Percentiles rank a stretch among this genome's conserved stretches.
Evolutionary conservation across 2,888 invertebrate species (phyloP).

Genomic region (Cistogaster globosa): DNA sequence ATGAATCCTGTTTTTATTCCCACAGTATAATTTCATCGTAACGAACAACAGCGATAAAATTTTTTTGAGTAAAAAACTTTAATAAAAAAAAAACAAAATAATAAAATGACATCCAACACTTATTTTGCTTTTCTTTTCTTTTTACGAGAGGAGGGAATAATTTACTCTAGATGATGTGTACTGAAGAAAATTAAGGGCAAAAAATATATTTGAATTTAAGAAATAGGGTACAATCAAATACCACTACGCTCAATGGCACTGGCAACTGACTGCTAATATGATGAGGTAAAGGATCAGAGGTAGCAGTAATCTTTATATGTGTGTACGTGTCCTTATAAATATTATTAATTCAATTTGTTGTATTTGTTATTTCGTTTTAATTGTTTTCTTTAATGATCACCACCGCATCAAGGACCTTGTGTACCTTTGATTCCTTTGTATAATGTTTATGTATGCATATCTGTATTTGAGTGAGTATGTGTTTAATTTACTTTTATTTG

Average conservation of each 20-base stretch:
- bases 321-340: conserved; percentile 27
- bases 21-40: conserved; percentile 77
- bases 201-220: conserved; percentile 2
- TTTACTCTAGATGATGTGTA: conserved; percentile 57
- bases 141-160: conserved; percentile 59
- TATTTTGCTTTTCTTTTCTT: conserved; percentile 75
- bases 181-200: conserved; percentile 43
- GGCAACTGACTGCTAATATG: conserved; percentile 16
- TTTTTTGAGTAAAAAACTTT: conserved; percentile 64
- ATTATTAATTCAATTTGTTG: conserved; percentile 56
- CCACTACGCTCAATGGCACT: conserved; percentile 34
- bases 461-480: neutral
- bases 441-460: conserved; percentile 9
- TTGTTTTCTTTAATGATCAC: conserved; percentile 47
- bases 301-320: conserved; percentile 25
- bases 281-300: conserved; percentile 19
- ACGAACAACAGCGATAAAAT: conserved; percentile 10
- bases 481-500: conserved; percentile 9
- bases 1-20: conserved; percentile 83
- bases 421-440: conserved; percentile 60
- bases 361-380: conserved; percentile 34
- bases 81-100: conserved; percentile 75
- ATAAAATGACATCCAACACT: conserved; percentile 84
- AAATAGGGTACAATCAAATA: conserved; percentile 55
- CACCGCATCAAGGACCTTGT: conserved; percentile 64